Evolutionary conservation across 2,888 invertebrate species (phyloP), one percentile per base, ranked within the genome.

Genomic region (Oxytorus armatus): DNA sequence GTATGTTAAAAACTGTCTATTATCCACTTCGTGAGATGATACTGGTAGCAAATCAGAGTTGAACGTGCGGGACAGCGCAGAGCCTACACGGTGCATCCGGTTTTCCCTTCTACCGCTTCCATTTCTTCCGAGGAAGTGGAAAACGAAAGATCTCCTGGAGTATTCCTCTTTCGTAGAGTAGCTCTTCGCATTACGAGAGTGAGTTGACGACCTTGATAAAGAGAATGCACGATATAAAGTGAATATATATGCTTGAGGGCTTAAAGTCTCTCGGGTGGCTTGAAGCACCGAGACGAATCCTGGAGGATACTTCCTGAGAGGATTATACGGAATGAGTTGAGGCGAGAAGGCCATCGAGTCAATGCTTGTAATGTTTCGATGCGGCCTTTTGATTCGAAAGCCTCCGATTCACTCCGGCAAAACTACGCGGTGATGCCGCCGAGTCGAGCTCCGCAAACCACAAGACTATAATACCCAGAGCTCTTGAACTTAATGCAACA

Each of bases 1-100:
- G n/a, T n/a, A n/a, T n/a, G n/a, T n/a, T n/a, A n/a, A n/a, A n/a
- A n/a, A n/a, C n/a, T n/a, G n/a, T n/a, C n/a, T n/a, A n/a, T n/a
- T n/a, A n/a, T n/a, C n/a, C n/a, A n/a, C n/a, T n/a, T n/a, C n/a
- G n/a, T n/a, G n/a, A n/a, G n/a, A n/a, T n/a, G n/a, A n/a, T n/a
- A n/a, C n/a, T n/a, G n/a, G n/a, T n/a, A n/a, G n/a, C n/a, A n/a
- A n/a, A n/a, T n/a, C n/a, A n/a, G n/a, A n/a, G n/a, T n/a, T n/a
- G n/a, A n/a, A n/a, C n/a, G n/a, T n/a, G n/a, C n/a, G n/a, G n/a
- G n/a, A n/a, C n/a, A n/a, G n/a, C n/a, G n/a, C n/a, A n/a, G n/a
- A n/a, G n/a, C n/a, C n/a, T n/a, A 85, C 85, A 86, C 83, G 82
- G 84, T 83, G 82, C 86, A 86, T 88, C 86, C 89, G 85, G 87